Evolutionary conservation across 2,888 invertebrate species (phyloP).

Genomic region (Mantis religiosa): DNA sequence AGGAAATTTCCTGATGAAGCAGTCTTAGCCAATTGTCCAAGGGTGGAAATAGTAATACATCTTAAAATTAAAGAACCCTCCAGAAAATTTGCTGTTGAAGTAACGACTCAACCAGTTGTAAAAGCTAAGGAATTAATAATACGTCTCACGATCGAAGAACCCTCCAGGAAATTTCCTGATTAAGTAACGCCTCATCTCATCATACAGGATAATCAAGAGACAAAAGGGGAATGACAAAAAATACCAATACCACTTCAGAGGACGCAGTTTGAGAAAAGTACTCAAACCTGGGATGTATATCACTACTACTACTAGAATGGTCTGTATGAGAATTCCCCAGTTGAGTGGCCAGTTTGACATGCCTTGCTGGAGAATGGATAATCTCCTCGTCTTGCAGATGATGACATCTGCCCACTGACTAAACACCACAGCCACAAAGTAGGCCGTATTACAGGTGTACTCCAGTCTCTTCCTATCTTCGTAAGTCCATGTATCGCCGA

Average conservation of each 20-base stretch:
- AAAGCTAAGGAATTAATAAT: neutral
- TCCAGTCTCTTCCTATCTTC: constrained; percentile 8
- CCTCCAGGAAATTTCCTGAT: constrained; percentile 20
- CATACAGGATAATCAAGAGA: constrained; percentile 19
- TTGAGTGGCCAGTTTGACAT: constrained; percentile 23
- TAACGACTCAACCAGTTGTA: constrained; percentile 19
- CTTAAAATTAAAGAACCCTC: constrained; percentile 11
- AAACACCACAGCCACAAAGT: constrained; percentile 19
- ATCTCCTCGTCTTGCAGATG: constrained; percentile 25
- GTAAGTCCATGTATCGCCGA: constrained; percentile 23
- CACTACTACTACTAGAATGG: neutral
- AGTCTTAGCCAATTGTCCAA: too few relatives aligned
- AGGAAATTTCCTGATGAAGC: constrained; percentile 17
- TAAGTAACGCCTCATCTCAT: constrained; percentile 17
- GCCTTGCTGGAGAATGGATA: constrained; percentile 23
- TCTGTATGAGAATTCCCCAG: constrained; percentile 9
- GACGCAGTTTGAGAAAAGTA: neutral
- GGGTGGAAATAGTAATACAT: constrained; percentile 20
- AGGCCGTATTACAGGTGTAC: constrained; percentile 21
- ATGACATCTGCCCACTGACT: constrained; percentile 21
- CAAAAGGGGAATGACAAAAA: neutral
- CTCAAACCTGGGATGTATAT: constrained; percentile 22
- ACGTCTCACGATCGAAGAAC: constrained; percentile 20
- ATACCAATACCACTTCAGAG: constrained; percentile 7
- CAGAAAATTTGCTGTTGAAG: constrained; percentile 14